Evolutionary conservation across 2,113 vertebrate species (phyloP).

Genomic region (Polyodon spathula): DNA sequence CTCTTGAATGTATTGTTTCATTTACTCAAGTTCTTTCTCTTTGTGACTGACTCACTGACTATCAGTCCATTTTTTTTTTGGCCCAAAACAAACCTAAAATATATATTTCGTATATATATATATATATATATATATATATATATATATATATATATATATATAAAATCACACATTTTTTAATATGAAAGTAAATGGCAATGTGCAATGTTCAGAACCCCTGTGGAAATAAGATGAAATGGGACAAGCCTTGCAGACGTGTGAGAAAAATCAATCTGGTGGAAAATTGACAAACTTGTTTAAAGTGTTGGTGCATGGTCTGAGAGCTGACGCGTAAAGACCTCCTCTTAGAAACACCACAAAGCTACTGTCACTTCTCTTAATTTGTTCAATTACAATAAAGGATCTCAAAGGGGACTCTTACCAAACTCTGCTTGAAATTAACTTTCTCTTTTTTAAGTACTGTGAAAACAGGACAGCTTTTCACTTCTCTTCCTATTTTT

Average conservation of each 20-base stretch:
- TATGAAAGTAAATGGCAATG: slow-evolving; percentile 58
- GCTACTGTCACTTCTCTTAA: slow-evolving; percentile 54
- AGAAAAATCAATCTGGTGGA: slow-evolving; percentile 73
- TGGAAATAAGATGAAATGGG: slow-evolving; percentile 59
- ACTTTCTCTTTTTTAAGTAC: slow-evolving; percentile 17
- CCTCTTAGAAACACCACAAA: slow-evolving; percentile 51
- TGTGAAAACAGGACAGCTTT: no score
- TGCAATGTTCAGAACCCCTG: slow-evolving; percentile 56
- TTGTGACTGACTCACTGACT: not conserved
- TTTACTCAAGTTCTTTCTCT: not conserved
- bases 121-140: no score
- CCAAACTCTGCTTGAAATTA: slow-evolving; percentile 64
- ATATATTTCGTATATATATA: no score
- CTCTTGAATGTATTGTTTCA: not conserved
- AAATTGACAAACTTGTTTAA: slow-evolving; percentile 77
- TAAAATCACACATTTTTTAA: slow-evolving; percentile 43
- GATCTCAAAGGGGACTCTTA: slow-evolving; percentile 48
- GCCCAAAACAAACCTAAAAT: no score
- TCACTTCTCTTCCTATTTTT: no score
- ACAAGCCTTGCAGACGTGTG: slow-evolving; percentile 55
- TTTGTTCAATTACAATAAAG: slow-evolving; percentile 57
- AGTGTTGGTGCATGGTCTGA: slow-evolving; percentile 47
- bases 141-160: no score
- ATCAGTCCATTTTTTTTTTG: no score
- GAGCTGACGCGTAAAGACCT: slow-evolving; percentile 62